Evolutionary conservation across 2,888 invertebrate genomes (phyloP), one percentile per base, ranked within the genome.

Genomic region (Drosophila fulvimacula): DNA sequence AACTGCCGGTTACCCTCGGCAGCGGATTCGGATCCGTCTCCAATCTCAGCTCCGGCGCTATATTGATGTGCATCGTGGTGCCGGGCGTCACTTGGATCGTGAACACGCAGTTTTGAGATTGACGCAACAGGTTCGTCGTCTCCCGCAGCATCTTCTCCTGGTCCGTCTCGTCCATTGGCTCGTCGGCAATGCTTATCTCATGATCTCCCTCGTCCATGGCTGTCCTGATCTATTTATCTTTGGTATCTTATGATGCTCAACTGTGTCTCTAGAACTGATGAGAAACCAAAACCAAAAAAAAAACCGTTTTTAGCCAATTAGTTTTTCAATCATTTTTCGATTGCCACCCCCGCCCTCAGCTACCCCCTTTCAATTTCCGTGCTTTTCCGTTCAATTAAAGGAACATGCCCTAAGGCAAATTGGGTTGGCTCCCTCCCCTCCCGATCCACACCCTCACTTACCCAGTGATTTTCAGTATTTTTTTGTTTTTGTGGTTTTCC

Each of bases 351-450:
- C 1, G 2, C 10, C 0, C 24, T 4, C 15, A 5, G 27, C 27
- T 7, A 30, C 27, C 27, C 51, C 13, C 30, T 63, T 63, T 69
- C 51, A 76, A 76, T 69, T 61, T 69, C 27, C 68, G 57, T 13
- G 32, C 30, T 6, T 21, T 62, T 63, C 69, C 76, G 41, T 46
- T 69, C 57, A 48, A 70, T 81, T 71, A 69, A 61, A 67, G 39
- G 32, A 52, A 52, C 55, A 67, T 39, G 79, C 81, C 82, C 17
- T 15, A 52, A 9, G 56, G 79, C 52, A 13, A 32, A 48, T 70
- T 55, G 15, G 9, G 2, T 27, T 27, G 17, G 5, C 5, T 7
- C 44, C 9, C 1, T 0, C 19, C 46, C 13, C 9, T 7, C 34
- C 10, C 19, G 5, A 13, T 7, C 1, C 17, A n/a, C n/a, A n/a